Conservation (phyloP, 2,113 vertebrate genomes). For the Sylvia atricapilla region DNA sequence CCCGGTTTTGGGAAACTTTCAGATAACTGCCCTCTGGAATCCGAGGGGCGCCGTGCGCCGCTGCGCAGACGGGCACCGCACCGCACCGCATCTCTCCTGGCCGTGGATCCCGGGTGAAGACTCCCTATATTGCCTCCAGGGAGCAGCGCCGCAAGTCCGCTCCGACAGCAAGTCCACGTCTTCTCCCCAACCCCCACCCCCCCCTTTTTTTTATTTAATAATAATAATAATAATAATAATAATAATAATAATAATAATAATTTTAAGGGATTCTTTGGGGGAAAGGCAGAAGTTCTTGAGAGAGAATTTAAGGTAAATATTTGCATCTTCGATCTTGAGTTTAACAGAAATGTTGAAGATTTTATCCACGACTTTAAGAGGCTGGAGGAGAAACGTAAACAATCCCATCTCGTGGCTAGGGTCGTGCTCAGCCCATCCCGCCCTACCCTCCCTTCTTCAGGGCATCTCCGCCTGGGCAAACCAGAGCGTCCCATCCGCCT, state of each 20-base stretch:
- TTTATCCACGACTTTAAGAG: background rate
- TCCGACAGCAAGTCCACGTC: no score
- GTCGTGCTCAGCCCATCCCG: background rate
- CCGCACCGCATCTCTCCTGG: background rate
- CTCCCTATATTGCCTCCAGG: background rate
- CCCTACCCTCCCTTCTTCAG: no score
- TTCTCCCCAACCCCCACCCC: no score
- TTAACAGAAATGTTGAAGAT: background rate
- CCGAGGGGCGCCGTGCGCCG: background rate
- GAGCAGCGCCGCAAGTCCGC: background rate
- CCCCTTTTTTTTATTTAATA: no score
- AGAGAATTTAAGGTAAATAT: background rate
- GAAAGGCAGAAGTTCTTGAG: background rate
- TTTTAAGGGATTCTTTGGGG: background rate
- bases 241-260: background rate
- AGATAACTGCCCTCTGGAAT: background rate
- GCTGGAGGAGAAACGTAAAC: background rate
- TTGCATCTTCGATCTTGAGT: background rate
- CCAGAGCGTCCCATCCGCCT: background rate
- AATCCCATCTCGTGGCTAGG: background rate
- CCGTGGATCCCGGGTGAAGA: background rate
- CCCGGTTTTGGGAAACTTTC: background rate
- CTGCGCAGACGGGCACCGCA: background rate
- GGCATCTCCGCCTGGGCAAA: background rate
- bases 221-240: no score